Evolutionary conservation across 2,888 invertebrate genomes (phyloP), one percentile per base, ranked within the genome.

Genomic region (Lochmaea crataegi): DNA sequence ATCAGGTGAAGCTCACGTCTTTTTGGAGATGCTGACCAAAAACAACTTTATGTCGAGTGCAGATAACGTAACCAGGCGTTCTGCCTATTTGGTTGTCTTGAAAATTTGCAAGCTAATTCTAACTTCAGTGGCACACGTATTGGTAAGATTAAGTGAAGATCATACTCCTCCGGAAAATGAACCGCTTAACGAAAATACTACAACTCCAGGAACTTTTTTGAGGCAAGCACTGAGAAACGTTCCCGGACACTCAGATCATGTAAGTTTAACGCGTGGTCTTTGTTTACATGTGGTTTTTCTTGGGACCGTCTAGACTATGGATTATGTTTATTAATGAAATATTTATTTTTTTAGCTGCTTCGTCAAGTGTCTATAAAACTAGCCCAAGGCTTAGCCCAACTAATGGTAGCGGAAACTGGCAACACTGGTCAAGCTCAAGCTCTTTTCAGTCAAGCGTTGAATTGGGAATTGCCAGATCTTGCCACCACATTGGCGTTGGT

Each of bases 91-190:
- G 82, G 94, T 95, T 61, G 93, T 97, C 77, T 89, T 98, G 81
- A 94, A 96, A 84, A 90, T 98, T 79, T 94, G 94, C 79, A 98
- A 98, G 87, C 88, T 98, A 74, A 91, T 96, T 81, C 88, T 98
- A 68, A 96, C 96, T 45, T 94, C 96, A 10, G 91, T 97, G 75
- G 96, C 94, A 11, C 94, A 96, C 83, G 91, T 95, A 26, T 90
- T 93, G 87, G 93, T 92, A 61, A 83, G 84, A 68, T 77, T 87
- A 18, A 86, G 85, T 68, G 87, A 87, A 75, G 87, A 87, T 73
- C 86, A 86, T 65, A 85, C 85, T 5, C 85, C 86, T 2, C 85
- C 86, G 7, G 84, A 83, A 48, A 84, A 80, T 26, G 87, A 86
- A 74, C 78, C 81, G 4, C 81, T 82, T 26, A 84, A 81, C 64